These are phyloP conservation scores for Chaenocephalus aceratus DNA, from an alignment of 2,113 vertebrate genomes.

Conservation along the genomic window DNA sequence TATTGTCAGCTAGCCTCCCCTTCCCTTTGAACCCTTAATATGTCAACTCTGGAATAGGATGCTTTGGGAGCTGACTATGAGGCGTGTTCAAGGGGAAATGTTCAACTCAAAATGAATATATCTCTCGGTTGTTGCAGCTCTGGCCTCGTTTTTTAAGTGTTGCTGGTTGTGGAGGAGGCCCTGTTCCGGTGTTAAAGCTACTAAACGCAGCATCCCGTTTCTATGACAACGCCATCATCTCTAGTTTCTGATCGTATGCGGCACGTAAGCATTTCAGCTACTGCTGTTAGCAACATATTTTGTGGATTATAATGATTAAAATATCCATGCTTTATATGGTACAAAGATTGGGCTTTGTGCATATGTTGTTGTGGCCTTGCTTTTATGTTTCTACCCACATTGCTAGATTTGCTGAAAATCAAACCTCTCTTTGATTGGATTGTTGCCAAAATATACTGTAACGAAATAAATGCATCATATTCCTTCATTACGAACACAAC, in stretches of 20 bases:
- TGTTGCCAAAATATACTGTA: neutral
- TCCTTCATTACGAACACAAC: neutral
- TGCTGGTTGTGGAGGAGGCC: conserved; percentile 28
- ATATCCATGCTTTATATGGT: neutral
- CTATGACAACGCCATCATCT: conserved; percentile 83
- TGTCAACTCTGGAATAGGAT: neutral
- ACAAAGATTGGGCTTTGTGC: neutral
- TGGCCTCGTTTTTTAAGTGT: neutral
- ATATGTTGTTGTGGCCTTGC: neutral
- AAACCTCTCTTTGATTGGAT: conserved; percentile 4
- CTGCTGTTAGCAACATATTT: conserved; percentile 10
- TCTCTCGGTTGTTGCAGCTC: neutral
- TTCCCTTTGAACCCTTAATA: neutral
- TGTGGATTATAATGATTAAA: neutral
- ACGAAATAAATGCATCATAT: neutral
- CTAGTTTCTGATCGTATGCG: conserved; percentile 34
- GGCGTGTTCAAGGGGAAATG: neutral
- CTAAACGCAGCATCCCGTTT: conserved; percentile 78
- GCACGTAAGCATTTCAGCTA: conserved; percentile 24
- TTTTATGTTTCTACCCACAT: conserved; percentile 7
- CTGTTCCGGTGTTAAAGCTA: conserved; percentile 23
- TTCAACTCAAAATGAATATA: conserved; percentile 16
- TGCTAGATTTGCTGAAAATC: neutral
- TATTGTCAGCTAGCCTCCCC: neutral
- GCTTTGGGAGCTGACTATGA: neutral